These are phyloP conservation scores for Hippopotamus amphibius DNA, from an alignment of 2,113 vertebrate genomes.

Conservation along the genomic window DNA sequence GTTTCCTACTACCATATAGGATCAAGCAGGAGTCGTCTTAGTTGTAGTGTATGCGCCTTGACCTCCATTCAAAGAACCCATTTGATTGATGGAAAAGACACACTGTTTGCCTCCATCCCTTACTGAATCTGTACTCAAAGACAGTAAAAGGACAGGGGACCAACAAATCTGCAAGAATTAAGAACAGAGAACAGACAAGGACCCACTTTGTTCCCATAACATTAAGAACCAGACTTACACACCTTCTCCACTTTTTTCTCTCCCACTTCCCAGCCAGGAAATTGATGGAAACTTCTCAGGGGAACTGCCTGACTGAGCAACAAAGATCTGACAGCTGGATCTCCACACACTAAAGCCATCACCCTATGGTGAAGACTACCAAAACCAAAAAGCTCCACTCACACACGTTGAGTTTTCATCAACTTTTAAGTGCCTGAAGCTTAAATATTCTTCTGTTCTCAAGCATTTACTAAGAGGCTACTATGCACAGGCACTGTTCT, in stretches of 20 bases:
- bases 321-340: neutral
- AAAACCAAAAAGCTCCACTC: neutral
- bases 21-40: constrained; percentile 18
- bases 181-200: neutral
- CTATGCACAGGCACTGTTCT: neutral
- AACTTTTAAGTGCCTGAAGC: neutral
- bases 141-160: neutral
- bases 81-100: neutral
- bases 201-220: neutral
- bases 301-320: neutral
- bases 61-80: constrained; percentile 40
- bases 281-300: neutral
- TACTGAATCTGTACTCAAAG: constrained; percentile 39
- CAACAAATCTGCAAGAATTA: constrained; percentile 21
- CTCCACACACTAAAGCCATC: neutral
- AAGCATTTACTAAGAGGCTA: constrained; percentile 9
- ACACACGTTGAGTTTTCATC: neutral
- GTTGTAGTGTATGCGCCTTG: neutral
- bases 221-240: neutral
- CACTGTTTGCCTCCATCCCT: neutral
- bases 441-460: constrained; percentile 11
- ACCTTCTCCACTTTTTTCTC: neutral
- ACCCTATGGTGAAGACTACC: neutral
- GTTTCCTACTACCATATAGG: neutral
- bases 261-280: neutral